These are phyloP conservation scores for Sebastes nivosus DNA, from an alignment of 2,797 vertebrate genomes.

Conservation along the genomic window DNA sequence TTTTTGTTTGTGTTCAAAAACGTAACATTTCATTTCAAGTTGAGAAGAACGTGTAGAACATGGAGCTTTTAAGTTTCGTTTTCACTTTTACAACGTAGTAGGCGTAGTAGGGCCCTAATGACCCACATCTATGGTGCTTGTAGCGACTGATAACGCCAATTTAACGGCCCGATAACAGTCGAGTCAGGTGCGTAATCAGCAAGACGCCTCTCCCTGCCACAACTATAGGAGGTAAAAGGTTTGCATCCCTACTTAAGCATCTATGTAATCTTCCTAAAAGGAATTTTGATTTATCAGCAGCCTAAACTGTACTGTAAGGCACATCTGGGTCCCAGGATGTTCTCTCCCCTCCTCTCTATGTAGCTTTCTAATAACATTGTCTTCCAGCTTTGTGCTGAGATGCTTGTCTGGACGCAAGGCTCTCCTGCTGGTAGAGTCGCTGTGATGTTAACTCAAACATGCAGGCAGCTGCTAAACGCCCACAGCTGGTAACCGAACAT, in stretches of 20 bases:
- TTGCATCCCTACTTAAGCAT: not conserved
- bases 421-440: conserved; percentile 47
- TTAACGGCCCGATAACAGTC: no score
- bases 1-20: no score
- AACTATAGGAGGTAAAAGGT: not conserved
- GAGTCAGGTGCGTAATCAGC: not conserved
- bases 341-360: not conserved
- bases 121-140: no score
- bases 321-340: not conserved
- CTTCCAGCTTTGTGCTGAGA: not conserved
- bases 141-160: no score
- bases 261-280: not conserved
- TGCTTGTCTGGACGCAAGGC: conserved; percentile 6
- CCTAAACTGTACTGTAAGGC: not conserved
- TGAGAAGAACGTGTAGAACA: no score
- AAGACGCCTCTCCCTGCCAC: not conserved
- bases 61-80: no score
- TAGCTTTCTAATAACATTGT: not conserved
- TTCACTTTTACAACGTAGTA: no score
- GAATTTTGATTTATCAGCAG: not conserved
- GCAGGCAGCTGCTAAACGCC: conserved; percentile 73
- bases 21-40: no score
- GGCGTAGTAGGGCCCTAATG: no score
- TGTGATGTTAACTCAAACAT: conserved; percentile 64
- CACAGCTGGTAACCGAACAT: conserved; percentile 67